Evolutionary conservation across 2,113 vertebrate genomes (phyloP).

Genomic region (Perca schrenkii): DNA sequence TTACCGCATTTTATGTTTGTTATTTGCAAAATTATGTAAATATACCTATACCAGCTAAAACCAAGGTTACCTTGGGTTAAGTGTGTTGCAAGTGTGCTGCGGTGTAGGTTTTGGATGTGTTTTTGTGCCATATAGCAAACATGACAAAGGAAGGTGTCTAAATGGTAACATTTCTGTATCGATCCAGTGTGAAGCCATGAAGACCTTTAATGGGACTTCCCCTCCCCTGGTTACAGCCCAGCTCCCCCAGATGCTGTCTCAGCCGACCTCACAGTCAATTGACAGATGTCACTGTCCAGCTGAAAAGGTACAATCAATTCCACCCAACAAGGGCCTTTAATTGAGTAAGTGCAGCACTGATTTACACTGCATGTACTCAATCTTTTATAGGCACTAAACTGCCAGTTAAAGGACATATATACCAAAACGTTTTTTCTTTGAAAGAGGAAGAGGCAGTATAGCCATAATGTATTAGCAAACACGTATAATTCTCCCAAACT

Average conservation of each 20-base stretch:
- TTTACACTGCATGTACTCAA: slow-evolving; percentile 43
- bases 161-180: slow-evolving; percentile 69
- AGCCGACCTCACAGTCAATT: slow-evolving; percentile 78
- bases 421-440: slow-evolving; percentile 38
- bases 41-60: background rate
- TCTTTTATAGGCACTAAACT: slow-evolving; percentile 58
- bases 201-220: slow-evolving; percentile 79
- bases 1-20: background rate
- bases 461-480: slow-evolving; percentile 27
- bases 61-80: background rate
- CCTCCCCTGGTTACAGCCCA: slow-evolving; percentile 77
- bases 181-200: slow-evolving; percentile 87
- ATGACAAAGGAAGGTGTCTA: slow-evolving; percentile 49
- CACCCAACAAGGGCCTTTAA: slow-evolving; percentile 55
- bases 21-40: background rate
- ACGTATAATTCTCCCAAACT: background rate
- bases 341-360: slow-evolving; percentile 57
- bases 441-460: slow-evolving; percentile 36
- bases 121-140: slow-evolving; percentile 13
- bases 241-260: slow-evolving; percentile 81
- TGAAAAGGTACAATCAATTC: slow-evolving; percentile 88
- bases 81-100: background rate
- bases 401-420: slow-evolving; percentile 67
- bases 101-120: background rate
- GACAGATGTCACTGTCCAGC: slow-evolving; percentile 89